Base-by-base conservation (phyloP, 2,797 vertebrate genomes). In the Lepus oiostolus region DNA sequence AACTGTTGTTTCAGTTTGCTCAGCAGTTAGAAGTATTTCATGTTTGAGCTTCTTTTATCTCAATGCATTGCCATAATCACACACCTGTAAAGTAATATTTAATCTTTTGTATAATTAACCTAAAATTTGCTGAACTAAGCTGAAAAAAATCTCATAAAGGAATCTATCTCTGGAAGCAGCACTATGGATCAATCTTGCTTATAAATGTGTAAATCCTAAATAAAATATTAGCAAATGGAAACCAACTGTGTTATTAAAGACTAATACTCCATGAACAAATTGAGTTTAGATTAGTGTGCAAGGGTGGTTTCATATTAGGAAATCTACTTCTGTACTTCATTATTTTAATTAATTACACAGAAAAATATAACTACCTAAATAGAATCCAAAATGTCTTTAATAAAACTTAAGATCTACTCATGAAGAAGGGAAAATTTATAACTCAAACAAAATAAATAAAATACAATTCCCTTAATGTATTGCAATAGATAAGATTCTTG, bases 171-270 rank as follows among this genome's bases (percentile, higher is more conserved):
- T 75, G 13, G 2, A 91, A 94, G 71, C 4, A 42, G 7, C 32
- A 63, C 7, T 52, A 11, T 50, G 81, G 21, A 85, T 74, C 38
- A 91, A 76, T 17, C 50, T 94, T 54, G 82, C 7, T 77, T 87
- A 91, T 26, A 95, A 54, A 84, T 28, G 0, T 14, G 21, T 80
- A 84, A 89, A 75, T 65, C 22, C 8, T 91, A 95, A 93, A 77
- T 93, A 95, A 96, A 96, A 90, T 88, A 88, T 90, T 91, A 94
- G 76, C 47, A 96, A 85, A 72, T 38, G 30, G 32, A 97, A 92
- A 93, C 28, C 76, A 93, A 81, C 58, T 96, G 88, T 93, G 62
- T 75, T 89, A 93, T 96, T 92, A 90, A 97, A 77, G 76, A 79
- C 52, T 95, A 92, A 90, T 95, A 95, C 42, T 47, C 90, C 35